phyloP scores from a whole-genome alignment of 2,797 vertebrate species.

The Lates japonicus region DNA sequence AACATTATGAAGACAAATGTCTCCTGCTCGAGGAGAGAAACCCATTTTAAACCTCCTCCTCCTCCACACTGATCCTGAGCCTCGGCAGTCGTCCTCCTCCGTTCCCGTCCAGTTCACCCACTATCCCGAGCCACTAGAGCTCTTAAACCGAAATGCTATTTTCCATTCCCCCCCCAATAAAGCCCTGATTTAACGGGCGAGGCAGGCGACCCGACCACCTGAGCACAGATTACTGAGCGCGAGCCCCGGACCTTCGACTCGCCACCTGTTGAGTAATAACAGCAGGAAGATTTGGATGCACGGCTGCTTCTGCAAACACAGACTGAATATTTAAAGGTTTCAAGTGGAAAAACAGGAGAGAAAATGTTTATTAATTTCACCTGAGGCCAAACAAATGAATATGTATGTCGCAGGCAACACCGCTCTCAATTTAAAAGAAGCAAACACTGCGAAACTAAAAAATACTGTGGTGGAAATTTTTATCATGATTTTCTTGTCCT shows the following conservation, averaged over 20 bases:
- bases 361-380: slow-evolving; percentile 23
- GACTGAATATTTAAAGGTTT: slow-evolving; percentile 38
- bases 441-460: too few species aligned
- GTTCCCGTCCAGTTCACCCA: slow-evolving; percentile 34
- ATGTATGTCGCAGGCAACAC: neutral
- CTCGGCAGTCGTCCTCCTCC: neutral
- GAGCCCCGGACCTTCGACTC: slow-evolving; percentile 37
- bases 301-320: slow-evolving; percentile 35
- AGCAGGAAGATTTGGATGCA: slow-evolving; percentile 38
- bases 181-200: slow-evolving; percentile 40
- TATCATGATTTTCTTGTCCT: too few species aligned
- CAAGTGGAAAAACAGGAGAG: slow-evolving; percentile 1
- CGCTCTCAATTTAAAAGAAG: too few species aligned
- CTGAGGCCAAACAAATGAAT: slow-evolving; percentile 2
- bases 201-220: slow-evolving; percentile 37
- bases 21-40: slow-evolving; percentile 15
- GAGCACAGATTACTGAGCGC: slow-evolving; percentile 46
- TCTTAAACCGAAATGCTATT: slow-evolving; percentile 27
- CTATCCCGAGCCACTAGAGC: slow-evolving; percentile 38
- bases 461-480: too few species aligned
- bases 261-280: slow-evolving; percentile 39
- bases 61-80: neutral
- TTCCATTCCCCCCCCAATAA: slow-evolving; percentile 24
- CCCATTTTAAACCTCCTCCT: neutral
- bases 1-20: slow-evolving; percentile 39